These are phyloP conservation scores for Campopleginae sp. DNA, from an alignment of 2,888 invertebrate genomes.

Conservation along the genomic window DNA sequence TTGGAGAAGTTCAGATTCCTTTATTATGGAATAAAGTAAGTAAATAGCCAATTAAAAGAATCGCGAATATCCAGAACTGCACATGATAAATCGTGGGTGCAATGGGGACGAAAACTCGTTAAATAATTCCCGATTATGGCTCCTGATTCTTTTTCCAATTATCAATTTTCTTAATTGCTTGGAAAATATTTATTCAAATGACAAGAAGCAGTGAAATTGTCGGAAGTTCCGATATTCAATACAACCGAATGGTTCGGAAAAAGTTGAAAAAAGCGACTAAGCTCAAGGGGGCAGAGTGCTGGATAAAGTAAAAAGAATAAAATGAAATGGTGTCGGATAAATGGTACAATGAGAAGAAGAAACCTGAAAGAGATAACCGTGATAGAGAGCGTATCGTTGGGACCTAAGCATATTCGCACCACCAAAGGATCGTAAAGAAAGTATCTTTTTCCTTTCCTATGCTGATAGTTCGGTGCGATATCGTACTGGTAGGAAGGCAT, in stretches of 20 bases:
- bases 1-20: neutral
- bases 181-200: slow-evolving; percentile 60
- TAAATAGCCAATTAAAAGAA: neutral
- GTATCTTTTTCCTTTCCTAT: slow-evolving; percentile 51
- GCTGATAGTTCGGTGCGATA: slow-evolving; percentile 38
- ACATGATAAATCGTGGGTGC: neutral
- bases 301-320: slow-evolving; percentile 20
- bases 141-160: slow-evolving; percentile 62
- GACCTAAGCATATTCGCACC: slow-evolving; percentile 57
- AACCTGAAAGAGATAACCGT: slow-evolving; percentile 53
- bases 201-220: slow-evolving; percentile 29
- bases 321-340: slow-evolving; percentile 32
- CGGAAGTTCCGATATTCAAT: slow-evolving; percentile 52
- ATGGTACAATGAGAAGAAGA: slow-evolving; percentile 15
- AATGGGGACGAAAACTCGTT: slow-evolving; percentile 8
- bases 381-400: slow-evolving; percentile 34
- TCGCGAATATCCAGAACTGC: neutral
- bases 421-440: slow-evolving; percentile 64
- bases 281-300: neutral
- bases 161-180: slow-evolving; percentile 58
- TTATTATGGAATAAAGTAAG: neutral
- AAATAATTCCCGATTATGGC: slow-evolving; percentile 57
- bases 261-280: slow-evolving; percentile 32
- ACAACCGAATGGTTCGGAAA: slow-evolving; percentile 5
- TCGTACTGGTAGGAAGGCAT: slow-evolving; percentile 28